Evolutionary conservation across 2,888 invertebrate species (phyloP), one percentile per base, ranked within the genome.

Genomic region (Ectemnius continuus): DNA sequence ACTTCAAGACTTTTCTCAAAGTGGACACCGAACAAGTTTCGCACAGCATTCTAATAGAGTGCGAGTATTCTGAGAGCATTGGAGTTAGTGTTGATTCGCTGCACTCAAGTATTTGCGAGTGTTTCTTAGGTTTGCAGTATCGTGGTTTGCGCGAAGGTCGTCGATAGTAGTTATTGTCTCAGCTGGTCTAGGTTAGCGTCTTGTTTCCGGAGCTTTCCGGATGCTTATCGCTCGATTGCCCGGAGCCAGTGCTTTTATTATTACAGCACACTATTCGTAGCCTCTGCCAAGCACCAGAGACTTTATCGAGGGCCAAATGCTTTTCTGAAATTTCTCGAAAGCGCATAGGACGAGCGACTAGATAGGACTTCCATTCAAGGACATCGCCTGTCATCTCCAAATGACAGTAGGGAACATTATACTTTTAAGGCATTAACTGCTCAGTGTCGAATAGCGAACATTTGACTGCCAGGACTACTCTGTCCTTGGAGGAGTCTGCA

Each of bases 131-230:
- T 52, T 47, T n/a, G 47, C 11, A 16, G n/a, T 14, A 52, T 14
- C 13, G 52, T 16, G 16, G 14, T 52, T 23, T 23, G 23, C 23
- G 36, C 36, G 36, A 36, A 14, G 52, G 14, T 23, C 23, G 23
- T 23, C 23, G 2, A 23, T 3, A 23, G 23, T 4, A 16, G 52
- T 16, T 52, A 2, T 52, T 14, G 52, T 52, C 14, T 52, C 16
- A 52, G 52, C 16, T 52, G 52, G 8, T 65, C 46, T 65, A 77
- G 77, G 77, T 77, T 77, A 76, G 77, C 76, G 72, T 77, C 66
- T 69, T 14, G 48, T 61, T 26, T 62, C 52, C 8, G 5, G 14
- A 11, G n/a, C 16, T 14, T 16, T 14, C 52, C 52, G 52, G 6
- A 16, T 14, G 5, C 52, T 5, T 5, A 52, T 52, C 52, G 52